Conservation (phyloP, 2,888 invertebrate species). For the Diplazon laetatorius region DNA sequence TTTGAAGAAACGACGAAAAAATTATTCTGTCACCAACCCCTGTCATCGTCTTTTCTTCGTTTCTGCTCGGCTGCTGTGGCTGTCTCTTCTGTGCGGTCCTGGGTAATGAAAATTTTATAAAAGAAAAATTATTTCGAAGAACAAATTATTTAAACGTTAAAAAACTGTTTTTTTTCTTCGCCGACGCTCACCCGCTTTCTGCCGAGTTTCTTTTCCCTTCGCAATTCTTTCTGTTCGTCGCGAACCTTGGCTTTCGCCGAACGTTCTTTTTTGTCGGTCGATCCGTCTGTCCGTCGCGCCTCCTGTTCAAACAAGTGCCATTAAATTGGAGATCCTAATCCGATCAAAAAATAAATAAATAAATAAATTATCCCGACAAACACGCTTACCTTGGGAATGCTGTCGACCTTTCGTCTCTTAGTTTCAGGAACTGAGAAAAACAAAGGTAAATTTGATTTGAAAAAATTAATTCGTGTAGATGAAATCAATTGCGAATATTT, state of each 20-base stretch:
- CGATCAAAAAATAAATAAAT: conserved; percentile 10
- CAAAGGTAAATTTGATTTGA: conserved; percentile 34
- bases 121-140: conserved; percentile 11
- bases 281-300: conserved; percentile 75
- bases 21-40: conserved; percentile 83
- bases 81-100: conserved; percentile 91
- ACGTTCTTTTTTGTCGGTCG: conserved; percentile 79
- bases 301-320: conserved; percentile 71
- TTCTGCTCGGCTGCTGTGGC: conserved; percentile 87
- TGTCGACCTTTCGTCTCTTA: conserved; percentile 93
- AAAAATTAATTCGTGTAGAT: conserved; percentile 25
- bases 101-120: conserved; percentile 52
- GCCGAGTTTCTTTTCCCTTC: conserved; percentile 91
- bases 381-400: conserved; percentile 89
- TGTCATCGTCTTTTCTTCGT: conserved; percentile 91
- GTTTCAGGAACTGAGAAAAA: conserved; percentile 86
- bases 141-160: conserved; percentile 23
- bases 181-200: conserved; percentile 88
- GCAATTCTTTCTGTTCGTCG: conserved; percentile 91
- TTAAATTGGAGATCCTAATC: conserved; percentile 53
- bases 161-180: no score
- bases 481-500: no score
- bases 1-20: conserved; percentile 38
- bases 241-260: conserved; percentile 82
- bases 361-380: no score